These are phyloP conservation scores for Drosophila acutilabella DNA, from an alignment of 2,888 invertebrate species.

Conservation along the genomic window DNA sequence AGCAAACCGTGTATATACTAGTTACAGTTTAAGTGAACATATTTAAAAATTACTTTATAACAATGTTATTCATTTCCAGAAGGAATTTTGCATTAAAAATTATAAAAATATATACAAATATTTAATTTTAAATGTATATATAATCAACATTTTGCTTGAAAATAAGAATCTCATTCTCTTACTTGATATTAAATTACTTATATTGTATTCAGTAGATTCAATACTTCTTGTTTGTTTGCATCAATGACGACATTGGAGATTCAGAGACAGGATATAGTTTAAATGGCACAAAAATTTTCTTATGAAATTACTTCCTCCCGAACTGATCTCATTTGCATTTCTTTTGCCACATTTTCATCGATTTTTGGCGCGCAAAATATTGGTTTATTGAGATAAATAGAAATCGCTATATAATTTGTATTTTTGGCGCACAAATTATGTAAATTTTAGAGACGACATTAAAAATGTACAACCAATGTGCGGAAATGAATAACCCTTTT, in stretches of 20 bases:
- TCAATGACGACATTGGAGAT: neutral
- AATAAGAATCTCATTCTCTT: too few species aligned
- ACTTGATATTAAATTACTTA: too few species aligned
- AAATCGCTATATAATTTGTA: conserved; percentile 15
- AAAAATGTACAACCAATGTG: conserved; percentile 23
- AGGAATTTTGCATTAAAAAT: too few species aligned
- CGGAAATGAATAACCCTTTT: conserved; percentile 69
- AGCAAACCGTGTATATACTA: too few species aligned
- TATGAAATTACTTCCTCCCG: neutral
- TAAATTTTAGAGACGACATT: conserved; percentile 42
- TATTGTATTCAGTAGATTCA: too few species aligned
- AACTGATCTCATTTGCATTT: neutral
- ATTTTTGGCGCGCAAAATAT: conserved; percentile 61
- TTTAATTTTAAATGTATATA: too few species aligned
- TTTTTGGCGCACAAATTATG: conserved; percentile 71
- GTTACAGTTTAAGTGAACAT: too few species aligned
- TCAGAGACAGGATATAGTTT: neutral
- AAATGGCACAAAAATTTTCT: neutral
- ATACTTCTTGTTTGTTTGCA: too few species aligned
- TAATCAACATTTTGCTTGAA: too few species aligned
- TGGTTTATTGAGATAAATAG: conserved; percentile 16
- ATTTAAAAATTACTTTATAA: too few species aligned
- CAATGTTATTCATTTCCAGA: too few species aligned
- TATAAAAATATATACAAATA: too few species aligned
- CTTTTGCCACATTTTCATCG: neutral